Percentiles rank a stretch among this genome's conserved stretches.
These are phyloP conservation scores for Microplitis mediator DNA, from an alignment of 1,140 invertebrate species.

Conservation along the genomic window DNA sequence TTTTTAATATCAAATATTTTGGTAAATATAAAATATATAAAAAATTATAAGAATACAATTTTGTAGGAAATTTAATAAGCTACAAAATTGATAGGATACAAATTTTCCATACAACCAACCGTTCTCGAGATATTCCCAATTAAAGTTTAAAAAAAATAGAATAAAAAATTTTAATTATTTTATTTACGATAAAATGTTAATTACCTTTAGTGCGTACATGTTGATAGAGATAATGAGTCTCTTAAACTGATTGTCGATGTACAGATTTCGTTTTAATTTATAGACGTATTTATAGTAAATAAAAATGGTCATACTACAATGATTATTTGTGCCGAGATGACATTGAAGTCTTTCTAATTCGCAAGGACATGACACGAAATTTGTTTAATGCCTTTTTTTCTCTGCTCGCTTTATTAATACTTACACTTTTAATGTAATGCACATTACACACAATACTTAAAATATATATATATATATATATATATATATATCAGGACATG, in stretches of 20 bases:
- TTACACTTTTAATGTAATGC: background rate
- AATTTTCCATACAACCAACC: too few relatives aligned
- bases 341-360: conserved; percentile 20
- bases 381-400: background rate
- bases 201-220: background rate
- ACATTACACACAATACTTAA: background rate
- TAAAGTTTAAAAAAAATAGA: too few relatives aligned
- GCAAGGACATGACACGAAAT: conserved; percentile 8
- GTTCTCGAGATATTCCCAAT: too few relatives aligned
- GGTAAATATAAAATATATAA: too few relatives aligned
- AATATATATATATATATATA: background rate
- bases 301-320: conserved; percentile 17
- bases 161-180: too few relatives aligned
- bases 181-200: too few relatives aligned
- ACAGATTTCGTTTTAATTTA: background rate
- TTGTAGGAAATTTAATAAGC: too few relatives aligned
- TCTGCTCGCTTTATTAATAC: background rate
- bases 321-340: conserved; percentile 14
- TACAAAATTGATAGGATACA: too few relatives aligned
- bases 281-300: conserved; percentile 8
- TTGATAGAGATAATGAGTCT: background rate
- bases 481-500: background rate
- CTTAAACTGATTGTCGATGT: background rate
- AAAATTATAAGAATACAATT: too few relatives aligned
- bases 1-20: too few relatives aligned